phyloP scores from a whole-genome alignment of 1,140 invertebrate genomes.

The Drosophila nasuta region DNA sequence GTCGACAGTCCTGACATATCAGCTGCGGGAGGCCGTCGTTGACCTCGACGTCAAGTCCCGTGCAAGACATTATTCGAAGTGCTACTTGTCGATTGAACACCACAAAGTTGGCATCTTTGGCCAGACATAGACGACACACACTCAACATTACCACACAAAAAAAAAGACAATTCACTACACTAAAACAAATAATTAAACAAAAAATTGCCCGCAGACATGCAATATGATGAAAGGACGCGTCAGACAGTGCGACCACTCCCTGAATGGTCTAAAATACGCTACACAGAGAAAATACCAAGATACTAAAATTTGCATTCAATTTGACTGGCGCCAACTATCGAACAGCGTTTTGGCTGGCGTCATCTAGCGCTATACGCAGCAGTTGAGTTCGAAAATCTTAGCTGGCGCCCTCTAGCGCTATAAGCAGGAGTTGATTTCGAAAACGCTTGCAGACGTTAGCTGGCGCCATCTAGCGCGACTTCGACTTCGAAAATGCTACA shows the following conservation, averaged over 20 bases:
- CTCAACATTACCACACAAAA: slow-evolving; percentile 32
- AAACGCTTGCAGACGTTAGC: too few species aligned
- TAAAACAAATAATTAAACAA: not conserved
- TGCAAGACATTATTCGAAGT: slow-evolving; percentile 49
- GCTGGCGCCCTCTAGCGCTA: too few species aligned
- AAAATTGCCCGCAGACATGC: too few species aligned
- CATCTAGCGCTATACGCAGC: too few species aligned
- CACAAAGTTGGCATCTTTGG: slow-evolving; percentile 54
- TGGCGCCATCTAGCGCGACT: too few species aligned
- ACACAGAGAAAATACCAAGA: not conserved
- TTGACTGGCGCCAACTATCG: too few species aligned
- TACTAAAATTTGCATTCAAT: not conserved
- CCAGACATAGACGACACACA: slow-evolving; percentile 61
- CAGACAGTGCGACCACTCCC: slow-evolving; percentile 3
- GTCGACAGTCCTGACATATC: slow-evolving; percentile 53
- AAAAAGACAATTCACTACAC: not conserved
- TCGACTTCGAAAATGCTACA: too few species aligned
- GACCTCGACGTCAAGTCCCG: slow-evolving; percentile 58
- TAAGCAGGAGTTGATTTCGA: too few species aligned
- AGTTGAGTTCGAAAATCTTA: too few species aligned
- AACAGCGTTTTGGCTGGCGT: too few species aligned
- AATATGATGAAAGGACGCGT: slow-evolving; percentile 22
- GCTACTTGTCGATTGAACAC: slow-evolving; percentile 25
- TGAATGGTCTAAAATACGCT: slow-evolving; percentile 1
- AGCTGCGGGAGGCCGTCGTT: slow-evolving; percentile 55